These are phyloP conservation scores for Aelia acuminata DNA, from an alignment of 2,888 invertebrate genomes.

Conservation along the genomic window DNA sequence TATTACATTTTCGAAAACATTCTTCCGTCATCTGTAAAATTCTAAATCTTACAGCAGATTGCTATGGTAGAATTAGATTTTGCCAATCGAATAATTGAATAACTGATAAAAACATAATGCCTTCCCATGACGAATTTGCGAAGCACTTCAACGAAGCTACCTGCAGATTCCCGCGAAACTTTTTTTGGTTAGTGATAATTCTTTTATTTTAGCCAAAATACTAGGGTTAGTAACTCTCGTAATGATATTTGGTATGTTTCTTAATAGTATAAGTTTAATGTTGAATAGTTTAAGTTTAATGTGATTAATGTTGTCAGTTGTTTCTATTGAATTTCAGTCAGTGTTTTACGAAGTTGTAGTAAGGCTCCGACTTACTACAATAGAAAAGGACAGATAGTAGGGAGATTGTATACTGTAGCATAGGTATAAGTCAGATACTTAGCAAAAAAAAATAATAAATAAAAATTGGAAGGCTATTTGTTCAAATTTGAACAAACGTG, in stretches of 20 bases:
- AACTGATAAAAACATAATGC: background rate
- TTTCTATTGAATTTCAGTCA: background rate
- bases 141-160: conserved; percentile 37
- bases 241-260: background rate
- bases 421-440: no score
- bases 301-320: background rate
- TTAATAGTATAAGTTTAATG: no score
- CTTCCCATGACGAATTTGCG: conserved; percentile 1
- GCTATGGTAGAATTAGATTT: background rate
- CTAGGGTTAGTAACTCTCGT: background rate
- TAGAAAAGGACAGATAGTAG: no score
- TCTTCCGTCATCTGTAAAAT: background rate
- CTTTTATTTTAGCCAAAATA: background rate
- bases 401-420: no score
- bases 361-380: no score
- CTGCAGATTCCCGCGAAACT: conserved; percentile 7
- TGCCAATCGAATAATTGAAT: background rate
- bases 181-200: conserved; percentile 23
- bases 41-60: background rate
- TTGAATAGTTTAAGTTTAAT: no score
- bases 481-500: no score
- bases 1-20: background rate
- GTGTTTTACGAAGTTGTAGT: no score
- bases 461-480: no score
- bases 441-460: no score